These are phyloP conservation scores for Mesorhabditis spiculigera DNA, from an alignment of 2,888 invertebrate genomes.

Conservation along the genomic window DNA sequence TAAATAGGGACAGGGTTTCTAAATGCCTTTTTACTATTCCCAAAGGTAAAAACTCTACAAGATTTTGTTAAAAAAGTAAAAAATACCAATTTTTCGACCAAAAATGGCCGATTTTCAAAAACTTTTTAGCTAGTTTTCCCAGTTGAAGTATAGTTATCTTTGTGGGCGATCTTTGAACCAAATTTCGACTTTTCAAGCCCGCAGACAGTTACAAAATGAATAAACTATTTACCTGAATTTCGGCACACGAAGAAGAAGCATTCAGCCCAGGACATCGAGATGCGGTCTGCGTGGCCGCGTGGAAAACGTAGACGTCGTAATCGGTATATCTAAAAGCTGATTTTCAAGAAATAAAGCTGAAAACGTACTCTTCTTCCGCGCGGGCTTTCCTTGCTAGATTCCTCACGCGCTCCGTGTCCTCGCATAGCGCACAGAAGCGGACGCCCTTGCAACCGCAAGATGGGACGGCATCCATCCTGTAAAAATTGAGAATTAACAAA, in stretches of 20 bases:
- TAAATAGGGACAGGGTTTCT: background rate
- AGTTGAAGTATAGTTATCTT: too few relatives aligned
- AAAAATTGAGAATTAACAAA: too few relatives aligned
- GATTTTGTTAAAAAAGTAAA: background rate
- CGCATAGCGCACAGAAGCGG: constrained; percentile 82
- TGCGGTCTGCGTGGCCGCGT: constrained; percentile 16
- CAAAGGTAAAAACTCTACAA: too few relatives aligned
- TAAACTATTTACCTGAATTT: constrained; percentile 24
- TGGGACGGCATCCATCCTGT: background rate
- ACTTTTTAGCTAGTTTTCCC: too few relatives aligned
- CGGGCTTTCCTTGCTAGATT: constrained; percentile 26
- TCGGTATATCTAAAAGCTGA: constrained; percentile 13
- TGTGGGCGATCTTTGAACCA: too few relatives aligned
- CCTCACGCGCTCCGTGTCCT: constrained; percentile 67
- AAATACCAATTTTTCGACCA: background rate
- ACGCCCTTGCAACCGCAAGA: constrained; percentile 89
- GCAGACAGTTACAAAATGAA: background rate
- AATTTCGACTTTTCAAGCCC: too few relatives aligned
- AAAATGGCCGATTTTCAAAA: background rate
- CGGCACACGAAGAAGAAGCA: constrained; percentile 26
- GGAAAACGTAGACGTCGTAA: constrained; percentile 35
- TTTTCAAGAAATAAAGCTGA: background rate
- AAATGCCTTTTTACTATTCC: background rate
- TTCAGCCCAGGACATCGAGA: constrained; percentile 18
- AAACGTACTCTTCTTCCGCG: constrained; percentile 16